phyloP scores from a whole-genome alignment of 1,140 invertebrate species.

The Ruditapes philippinarum region DNA sequence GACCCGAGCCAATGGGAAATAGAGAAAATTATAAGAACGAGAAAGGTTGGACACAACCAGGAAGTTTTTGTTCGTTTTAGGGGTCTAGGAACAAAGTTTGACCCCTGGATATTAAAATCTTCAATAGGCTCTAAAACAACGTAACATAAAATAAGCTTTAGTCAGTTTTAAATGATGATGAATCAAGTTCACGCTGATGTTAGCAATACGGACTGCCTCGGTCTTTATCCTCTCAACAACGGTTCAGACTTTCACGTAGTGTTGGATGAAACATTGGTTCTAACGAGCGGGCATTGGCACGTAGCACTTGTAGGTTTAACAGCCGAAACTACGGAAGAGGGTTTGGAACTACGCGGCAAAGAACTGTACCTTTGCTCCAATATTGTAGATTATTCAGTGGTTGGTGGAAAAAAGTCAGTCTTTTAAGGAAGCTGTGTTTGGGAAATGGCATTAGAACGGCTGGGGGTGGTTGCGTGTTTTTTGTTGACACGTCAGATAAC shows the following conservation, averaged over 20 bases:
- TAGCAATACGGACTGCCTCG: neutral
- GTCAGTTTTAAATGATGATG: neutral
- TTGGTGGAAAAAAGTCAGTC: neutral
- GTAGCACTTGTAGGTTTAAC: neutral
- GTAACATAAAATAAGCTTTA: neutral
- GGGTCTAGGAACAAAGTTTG: neutral
- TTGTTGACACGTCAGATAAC: neutral
- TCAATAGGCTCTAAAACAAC: neutral
- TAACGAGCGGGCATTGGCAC: neutral
- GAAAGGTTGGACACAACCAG: neutral
- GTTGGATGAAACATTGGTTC: neutral
- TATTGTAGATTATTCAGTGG: neutral
- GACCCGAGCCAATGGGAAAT: neutral
- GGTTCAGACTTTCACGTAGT: neutral
- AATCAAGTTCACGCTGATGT: neutral
- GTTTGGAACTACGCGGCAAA: neutral
- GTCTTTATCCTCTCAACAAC: neutral
- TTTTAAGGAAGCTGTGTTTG: neutral
- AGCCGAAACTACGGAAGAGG: neutral
- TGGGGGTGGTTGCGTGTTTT: neutral
- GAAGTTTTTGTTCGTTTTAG: neutral
- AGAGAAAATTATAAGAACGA: neutral
- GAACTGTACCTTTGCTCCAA: slow-evolving; percentile 1
- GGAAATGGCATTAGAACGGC: neutral
- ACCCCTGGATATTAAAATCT: neutral